Percentiles rank a stretch among this genome's conserved stretches.
Evolutionary conservation across 2,888 invertebrate genomes (phyloP).

Genomic region (Synergus laeviventris): DNA sequence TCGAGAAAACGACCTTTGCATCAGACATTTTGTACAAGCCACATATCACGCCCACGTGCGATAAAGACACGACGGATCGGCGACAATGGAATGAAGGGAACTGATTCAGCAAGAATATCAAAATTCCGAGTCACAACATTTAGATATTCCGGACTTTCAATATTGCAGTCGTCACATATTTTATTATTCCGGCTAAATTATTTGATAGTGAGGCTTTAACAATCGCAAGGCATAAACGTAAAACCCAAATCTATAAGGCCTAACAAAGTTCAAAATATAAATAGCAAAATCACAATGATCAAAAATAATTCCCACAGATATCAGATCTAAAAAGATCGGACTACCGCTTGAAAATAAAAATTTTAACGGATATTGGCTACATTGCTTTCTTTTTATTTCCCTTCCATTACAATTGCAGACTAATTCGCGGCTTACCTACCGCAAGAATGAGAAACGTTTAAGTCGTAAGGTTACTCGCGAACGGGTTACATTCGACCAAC

Average conservation of each 20-base stretch:
- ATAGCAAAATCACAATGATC: too few species aligned
- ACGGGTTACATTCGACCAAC: conserved; percentile 48
- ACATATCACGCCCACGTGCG: conserved; percentile 14
- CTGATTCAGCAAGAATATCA: conserved; percentile 11
- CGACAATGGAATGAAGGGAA: conserved; percentile 6
- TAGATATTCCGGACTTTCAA: not conserved
- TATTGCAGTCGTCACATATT: not conserved
- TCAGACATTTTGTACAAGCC: conserved; percentile 1
- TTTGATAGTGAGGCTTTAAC: too few species aligned
- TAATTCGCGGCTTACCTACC: not conserved
- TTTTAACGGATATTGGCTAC: conserved; percentile 22
- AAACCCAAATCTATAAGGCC: too few species aligned
- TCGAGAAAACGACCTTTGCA: conserved; percentile 15
- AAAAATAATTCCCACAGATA: too few species aligned
- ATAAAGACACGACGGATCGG: conserved; percentile 9
- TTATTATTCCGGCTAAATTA: too few species aligned
- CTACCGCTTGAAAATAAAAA: not conserved
- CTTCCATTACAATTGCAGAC: conserved; percentile 16
- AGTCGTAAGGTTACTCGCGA: conserved; percentile 29
- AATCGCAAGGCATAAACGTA: too few species aligned
- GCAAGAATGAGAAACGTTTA: conserved; percentile 40
- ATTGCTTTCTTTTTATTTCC: not conserved
- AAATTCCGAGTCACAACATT: not conserved
- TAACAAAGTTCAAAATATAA: too few species aligned
- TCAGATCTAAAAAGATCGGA: not conserved